phyloP scores from a whole-genome alignment of 2,888 invertebrate species.

The Sphaeridia pumilis region DNA sequence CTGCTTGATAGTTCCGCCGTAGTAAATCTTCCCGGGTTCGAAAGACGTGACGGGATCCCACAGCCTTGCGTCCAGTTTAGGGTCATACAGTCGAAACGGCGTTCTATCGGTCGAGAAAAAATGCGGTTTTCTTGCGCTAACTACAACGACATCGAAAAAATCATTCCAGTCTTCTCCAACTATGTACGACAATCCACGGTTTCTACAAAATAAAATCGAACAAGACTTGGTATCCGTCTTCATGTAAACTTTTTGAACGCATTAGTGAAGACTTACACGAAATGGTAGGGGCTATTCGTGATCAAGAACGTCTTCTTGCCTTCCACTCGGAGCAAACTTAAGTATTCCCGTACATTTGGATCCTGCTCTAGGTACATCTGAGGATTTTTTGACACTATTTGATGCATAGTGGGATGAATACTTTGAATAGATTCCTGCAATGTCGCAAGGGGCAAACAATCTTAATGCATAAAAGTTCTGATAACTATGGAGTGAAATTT shows the following conservation, averaged over 20 bases:
- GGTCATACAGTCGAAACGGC: slow-evolving; percentile 79
- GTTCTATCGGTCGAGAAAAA: slow-evolving; percentile 82
- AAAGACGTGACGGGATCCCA: slow-evolving; percentile 84
- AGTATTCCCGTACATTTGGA: slow-evolving; percentile 57
- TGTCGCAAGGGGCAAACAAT: background rate
- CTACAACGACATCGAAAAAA: slow-evolving; percentile 86
- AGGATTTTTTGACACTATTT: slow-evolving; percentile 69
- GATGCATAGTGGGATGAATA: slow-evolving; percentile 81
- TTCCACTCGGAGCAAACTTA: slow-evolving; percentile 58
- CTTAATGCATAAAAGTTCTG: background rate
- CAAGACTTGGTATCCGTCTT: background rate
- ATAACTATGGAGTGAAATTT: background rate
- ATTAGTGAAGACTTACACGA: slow-evolving; percentile 59
- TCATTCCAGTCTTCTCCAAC: slow-evolving; percentile 80
- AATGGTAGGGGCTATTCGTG: slow-evolving; percentile 90
- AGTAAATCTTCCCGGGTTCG: slow-evolving; percentile 80
- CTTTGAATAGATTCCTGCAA: slow-evolving; percentile 71
- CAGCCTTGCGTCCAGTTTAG: slow-evolving; percentile 62
- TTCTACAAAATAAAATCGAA: slow-evolving; percentile 46
- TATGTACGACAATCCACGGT: slow-evolving; percentile 80
- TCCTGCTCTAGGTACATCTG: slow-evolving; percentile 68
- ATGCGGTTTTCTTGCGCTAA: slow-evolving; percentile 87
- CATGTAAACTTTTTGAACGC: slow-evolving; percentile 3
- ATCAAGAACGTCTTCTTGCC: slow-evolving; percentile 86
- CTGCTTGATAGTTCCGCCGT: slow-evolving; percentile 87